Evolutionary conservation across 2,113 vertebrate genomes (phyloP).

Genomic region (Myocastor coypus): DNA sequence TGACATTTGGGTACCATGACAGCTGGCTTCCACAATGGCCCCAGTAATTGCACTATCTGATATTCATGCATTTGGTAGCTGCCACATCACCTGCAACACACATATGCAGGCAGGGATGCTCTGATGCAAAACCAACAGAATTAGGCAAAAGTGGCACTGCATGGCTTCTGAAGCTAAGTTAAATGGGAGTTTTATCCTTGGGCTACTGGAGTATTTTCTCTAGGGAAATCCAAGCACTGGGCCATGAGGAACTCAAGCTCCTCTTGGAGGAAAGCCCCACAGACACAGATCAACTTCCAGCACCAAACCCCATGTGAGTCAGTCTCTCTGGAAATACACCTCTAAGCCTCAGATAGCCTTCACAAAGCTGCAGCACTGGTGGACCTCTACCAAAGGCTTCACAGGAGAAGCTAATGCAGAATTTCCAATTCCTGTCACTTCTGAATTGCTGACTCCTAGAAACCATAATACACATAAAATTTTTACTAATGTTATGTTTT

Average conservation of each 20-base stretch:
- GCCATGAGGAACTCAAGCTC: not conserved
- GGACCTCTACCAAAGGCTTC: not conserved
- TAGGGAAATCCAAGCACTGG: conserved; percentile 6
- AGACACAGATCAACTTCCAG: not conserved
- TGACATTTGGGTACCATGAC: not conserved
- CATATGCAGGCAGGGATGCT: not conserved
- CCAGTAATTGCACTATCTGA: not conserved
- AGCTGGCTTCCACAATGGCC: not conserved
- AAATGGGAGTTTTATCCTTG: not conserved
- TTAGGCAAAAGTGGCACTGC: not conserved
- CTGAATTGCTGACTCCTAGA: conserved; percentile 30
- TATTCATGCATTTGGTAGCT: not conserved
- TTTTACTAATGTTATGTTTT: not conserved
- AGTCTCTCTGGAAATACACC: not conserved
- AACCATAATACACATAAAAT: not conserved
- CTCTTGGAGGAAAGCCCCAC: not conserved
- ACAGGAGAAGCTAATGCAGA: not conserved
- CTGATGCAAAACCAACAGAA: not conserved
- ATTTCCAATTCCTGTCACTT: not conserved
- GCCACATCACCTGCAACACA: not conserved
- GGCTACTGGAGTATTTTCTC: not conserved
- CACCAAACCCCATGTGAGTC: not conserved
- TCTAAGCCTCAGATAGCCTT: not conserved
- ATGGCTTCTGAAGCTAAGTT: conserved; percentile 4
- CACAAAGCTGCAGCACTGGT: not conserved